These are phyloP conservation scores for Hippasteria phrygiana DNA, from an alignment of 53 echinoderm and acorn worm species.

Conservation along the genomic window DNA sequence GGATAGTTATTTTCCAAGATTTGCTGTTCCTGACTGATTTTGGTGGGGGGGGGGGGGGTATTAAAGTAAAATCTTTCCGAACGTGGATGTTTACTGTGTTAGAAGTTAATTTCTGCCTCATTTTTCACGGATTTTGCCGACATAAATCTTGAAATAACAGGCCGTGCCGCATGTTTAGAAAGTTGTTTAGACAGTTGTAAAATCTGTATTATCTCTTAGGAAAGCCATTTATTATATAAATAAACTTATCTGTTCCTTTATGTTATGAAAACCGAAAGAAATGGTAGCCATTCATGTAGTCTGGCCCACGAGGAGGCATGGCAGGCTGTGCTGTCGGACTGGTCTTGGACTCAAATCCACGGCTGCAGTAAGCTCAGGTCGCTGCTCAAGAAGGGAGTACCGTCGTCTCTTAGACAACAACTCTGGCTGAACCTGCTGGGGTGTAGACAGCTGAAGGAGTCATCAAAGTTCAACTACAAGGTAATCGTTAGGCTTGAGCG, in stretches of 20 bases:
- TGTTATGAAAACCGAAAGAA: neutral
- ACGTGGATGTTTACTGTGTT: no score
- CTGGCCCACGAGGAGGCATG: slow-evolving; percentile 52
- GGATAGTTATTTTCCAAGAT: no score
- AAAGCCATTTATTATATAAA: neutral
- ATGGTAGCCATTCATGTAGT: slow-evolving; percentile 3
- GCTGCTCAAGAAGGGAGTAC: slow-evolving; percentile 82
- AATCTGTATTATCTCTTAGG: neutral
- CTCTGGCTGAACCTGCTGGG: slow-evolving; percentile 88
- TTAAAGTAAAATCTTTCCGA: no score
- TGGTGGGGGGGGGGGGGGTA: no score
- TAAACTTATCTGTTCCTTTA: neutral
- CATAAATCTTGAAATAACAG: no score
- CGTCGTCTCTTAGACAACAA: slow-evolving; percentile 64
- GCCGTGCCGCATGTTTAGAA: no score
- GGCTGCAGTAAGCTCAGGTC: slow-evolving; percentile 73
- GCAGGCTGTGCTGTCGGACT: slow-evolving; percentile 70
- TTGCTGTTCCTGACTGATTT: no score
- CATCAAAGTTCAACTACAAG: slow-evolving; percentile 86
- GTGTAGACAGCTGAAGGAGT: slow-evolving; percentile 72
- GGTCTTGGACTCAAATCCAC: slow-evolving; percentile 76
- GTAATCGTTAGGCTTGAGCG: slow-evolving; percentile 25
- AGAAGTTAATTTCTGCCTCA: no score
- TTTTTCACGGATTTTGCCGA: no score
- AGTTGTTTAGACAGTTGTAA: neutral